Percentiles rank a stretch among this genome's conserved stretches.
Evolutionary conservation across 23 tunicate species (phyloP).

Genomic region (Phallusia fumigata): DNA sequence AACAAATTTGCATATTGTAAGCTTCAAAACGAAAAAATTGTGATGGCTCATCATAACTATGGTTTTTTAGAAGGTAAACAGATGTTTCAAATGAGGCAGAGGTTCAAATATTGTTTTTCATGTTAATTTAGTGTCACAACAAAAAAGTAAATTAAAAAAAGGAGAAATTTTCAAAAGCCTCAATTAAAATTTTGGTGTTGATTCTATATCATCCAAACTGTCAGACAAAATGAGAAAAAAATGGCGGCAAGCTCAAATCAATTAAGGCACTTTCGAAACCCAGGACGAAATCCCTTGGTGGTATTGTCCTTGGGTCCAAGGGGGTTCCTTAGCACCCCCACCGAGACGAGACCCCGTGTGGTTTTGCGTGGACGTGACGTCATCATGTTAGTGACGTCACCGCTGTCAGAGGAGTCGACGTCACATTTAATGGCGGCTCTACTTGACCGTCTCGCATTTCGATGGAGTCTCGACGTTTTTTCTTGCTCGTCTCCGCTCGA

Average conservation of each 20-base stretch:
- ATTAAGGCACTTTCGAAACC: slow-evolving; percentile 22
- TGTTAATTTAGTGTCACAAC: too few species aligned
- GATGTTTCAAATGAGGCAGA: too few species aligned
- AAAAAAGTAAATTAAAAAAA: too few species aligned
- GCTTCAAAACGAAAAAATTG: too few species aligned
- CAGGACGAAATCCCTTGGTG: slow-evolving; percentile 17
- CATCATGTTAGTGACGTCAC: slow-evolving; percentile 10
- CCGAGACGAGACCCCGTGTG: background rate
- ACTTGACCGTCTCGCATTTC: background rate
- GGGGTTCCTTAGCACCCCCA: slow-evolving; percentile 18
- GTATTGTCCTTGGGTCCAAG: slow-evolving; percentile 25
- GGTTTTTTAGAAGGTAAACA: too few species aligned
- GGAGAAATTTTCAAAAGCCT: too few species aligned
- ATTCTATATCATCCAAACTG: too few species aligned
- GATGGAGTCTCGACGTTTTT: background rate
- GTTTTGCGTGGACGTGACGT: slow-evolving; percentile 6
- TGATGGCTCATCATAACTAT: too few species aligned
- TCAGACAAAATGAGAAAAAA: background rate
- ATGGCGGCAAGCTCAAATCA: background rate
- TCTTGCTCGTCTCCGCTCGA: slow-evolving; percentile 53
- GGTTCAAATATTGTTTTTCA: too few species aligned
- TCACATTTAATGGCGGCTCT: background rate
- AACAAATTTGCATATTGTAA: too few species aligned
- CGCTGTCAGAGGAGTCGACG: slow-evolving; percentile 19
- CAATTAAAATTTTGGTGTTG: too few species aligned